Evolutionary conservation across 2,888 invertebrate species (phyloP).

Genomic region (Macrosiphum euphorbiae): DNA sequence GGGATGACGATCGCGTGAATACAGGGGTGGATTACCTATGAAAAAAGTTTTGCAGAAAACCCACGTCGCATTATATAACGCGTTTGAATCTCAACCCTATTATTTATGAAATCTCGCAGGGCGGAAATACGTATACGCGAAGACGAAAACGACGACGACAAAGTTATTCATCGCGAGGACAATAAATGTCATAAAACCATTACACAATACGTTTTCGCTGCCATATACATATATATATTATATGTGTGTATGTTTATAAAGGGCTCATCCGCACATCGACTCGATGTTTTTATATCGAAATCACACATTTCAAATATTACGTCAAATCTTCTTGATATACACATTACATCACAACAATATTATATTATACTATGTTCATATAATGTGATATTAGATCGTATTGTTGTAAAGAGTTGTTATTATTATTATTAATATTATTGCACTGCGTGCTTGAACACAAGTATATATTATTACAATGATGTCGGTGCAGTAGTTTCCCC

Average conservation of each 20-base stretch:
- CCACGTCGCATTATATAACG: conserved; percentile 7
- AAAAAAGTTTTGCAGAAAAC: conserved; percentile 34
- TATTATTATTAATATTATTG: not conserved
- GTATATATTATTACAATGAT: not conserved
- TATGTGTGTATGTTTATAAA: not conserved
- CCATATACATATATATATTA: not conserved
- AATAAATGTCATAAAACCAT: conserved; percentile 28
- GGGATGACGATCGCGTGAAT: not conserved
- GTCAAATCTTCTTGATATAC: not conserved
- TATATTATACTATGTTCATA: not conserved
- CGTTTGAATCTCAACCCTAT: conserved; percentile 37
- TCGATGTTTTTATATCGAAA: not conserved
- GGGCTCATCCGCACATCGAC: not conserved
- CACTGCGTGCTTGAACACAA: not conserved
- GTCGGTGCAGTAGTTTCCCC: not conserved
- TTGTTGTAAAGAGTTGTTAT: not conserved
- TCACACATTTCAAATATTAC: not conserved
- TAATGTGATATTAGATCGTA: not conserved
- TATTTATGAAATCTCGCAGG: conserved; percentile 36
- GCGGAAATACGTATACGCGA: not conserved
- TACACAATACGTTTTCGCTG: not conserved
- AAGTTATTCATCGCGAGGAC: conserved; percentile 28
- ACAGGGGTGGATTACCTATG: conserved; percentile 13
- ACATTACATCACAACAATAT: not conserved
- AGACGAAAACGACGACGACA: not conserved